Base-by-base conservation (phyloP, 2,113 vertebrate species). In the Macaca nemestrina region DNA sequence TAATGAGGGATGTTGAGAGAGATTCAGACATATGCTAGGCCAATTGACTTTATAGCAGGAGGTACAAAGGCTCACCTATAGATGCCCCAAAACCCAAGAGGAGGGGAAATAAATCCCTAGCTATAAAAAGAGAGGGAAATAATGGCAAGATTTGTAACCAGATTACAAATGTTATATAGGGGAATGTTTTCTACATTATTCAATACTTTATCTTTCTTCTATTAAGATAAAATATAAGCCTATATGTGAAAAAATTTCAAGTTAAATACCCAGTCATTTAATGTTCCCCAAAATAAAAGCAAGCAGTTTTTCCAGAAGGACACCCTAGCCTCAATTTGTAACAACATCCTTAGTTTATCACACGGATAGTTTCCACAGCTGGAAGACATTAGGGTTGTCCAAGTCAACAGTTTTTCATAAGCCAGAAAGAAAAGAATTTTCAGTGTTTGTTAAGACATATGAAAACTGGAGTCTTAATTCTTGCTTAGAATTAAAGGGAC, bases 331-430 rank as follows among this genome's bases (percentile, higher is more conserved):
- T 76, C 70, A 64, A 55, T 76, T 96, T 95, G 20, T n/a, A 81
- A 93, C n/a, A 52, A 0, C 2, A 23, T 43, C 61, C 5, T 1
- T 32, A 88, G 70, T 61, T 92, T 64, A 90, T 81, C 38, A 73
- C 0, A 0, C 40, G 85, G 22, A 88, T 57, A 87, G 91, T 93
- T 85, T 90, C 91, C 88, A 90, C 90, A 98, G 70, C 50, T 96
- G 97, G 94, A 86, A 98, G 38, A 23, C 8, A 40, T 97, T 97
- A 95, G 57, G 95, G 61, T 79, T 92, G 45, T 86, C 93, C 35
- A 88, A 84, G 96, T 72, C 93, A 85, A 88, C 5, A 32, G 79
- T 75, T 97, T 92, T 95, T 80, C 95, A 68, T 50, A 13, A 76
- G 52, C 68, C 87, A 97, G 45, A 45, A 55, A 64, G 55, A 70